Conservation (phyloP, 2,888 invertebrate species). For the Ormia ochracea region DNA sequence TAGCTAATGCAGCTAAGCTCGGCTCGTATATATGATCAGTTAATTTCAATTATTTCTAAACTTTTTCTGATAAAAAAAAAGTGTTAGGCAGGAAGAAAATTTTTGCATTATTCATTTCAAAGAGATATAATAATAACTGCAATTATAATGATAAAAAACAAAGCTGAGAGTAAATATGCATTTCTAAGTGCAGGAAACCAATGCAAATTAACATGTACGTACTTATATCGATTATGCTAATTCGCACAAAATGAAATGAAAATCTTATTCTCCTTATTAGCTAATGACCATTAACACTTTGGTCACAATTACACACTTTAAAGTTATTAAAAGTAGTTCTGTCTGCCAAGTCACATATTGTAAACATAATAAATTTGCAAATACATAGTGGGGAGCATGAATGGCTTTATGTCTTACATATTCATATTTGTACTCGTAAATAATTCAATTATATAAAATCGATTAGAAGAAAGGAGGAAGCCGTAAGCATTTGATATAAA, state of each 20-base stretch:
- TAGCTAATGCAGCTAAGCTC: not conserved
- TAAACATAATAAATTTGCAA: not conserved
- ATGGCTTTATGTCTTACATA: not conserved
- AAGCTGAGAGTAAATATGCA: not conserved
- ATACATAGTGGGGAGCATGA: not conserved
- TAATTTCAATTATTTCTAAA: not conserved
- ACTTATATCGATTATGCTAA: not conserved
- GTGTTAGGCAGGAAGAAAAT: conserved; percentile 32
- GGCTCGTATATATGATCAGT: not conserved
- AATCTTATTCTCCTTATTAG: not conserved
- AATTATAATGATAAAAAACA: not conserved
- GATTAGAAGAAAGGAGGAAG: too few relatives aligned
- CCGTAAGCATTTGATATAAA: too few relatives aligned
- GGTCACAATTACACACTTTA: not conserved
- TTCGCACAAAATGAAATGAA: not conserved
- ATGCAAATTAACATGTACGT: not conserved
- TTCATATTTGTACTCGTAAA: too few relatives aligned
- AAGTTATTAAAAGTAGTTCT: not conserved
- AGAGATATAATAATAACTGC: not conserved
- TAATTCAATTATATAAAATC: too few relatives aligned
- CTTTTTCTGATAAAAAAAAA: not conserved
- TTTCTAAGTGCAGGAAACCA: conserved; percentile 14
- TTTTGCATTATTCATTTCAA: not conserved
- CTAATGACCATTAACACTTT: conserved; percentile 5
- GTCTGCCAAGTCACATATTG: not conserved